Evolutionary conservation across 2,797 vertebrate species (phyloP).

Genomic region (Percopsis omiscomaycus): DNA sequence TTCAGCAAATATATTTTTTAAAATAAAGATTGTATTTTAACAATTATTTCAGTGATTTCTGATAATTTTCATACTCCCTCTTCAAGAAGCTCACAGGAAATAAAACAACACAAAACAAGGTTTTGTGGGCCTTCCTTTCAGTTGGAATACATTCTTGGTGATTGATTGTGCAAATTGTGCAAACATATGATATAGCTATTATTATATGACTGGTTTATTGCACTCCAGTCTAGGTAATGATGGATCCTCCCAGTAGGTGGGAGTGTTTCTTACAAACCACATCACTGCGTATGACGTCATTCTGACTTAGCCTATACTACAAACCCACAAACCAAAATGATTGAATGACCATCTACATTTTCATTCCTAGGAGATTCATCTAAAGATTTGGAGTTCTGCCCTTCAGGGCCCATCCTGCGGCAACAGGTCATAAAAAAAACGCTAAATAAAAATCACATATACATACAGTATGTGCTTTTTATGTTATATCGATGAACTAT

Average conservation of each 20-base stretch:
- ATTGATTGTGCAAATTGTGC: too few relatives aligned
- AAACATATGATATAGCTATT: neutral
- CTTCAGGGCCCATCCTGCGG: too few relatives aligned
- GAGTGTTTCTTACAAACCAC: slow-evolving; percentile 39
- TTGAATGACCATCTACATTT: too few relatives aligned
- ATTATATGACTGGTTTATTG: neutral
- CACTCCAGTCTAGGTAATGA: slow-evolving; percentile 31
- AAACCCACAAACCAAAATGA: too few relatives aligned
- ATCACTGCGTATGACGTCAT: neutral
- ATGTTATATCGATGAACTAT: too few relatives aligned
- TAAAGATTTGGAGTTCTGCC: too few relatives aligned
- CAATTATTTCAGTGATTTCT: slow-evolving; percentile 25
- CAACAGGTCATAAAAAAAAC: too few relatives aligned
- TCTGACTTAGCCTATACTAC: neutral
- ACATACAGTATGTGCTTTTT: too few relatives aligned
- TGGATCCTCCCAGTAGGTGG: slow-evolving; percentile 59
- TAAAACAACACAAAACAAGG: slow-evolving; percentile 29
- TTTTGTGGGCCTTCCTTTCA: neutral
- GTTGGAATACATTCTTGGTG: neutral
- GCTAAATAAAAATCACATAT: too few relatives aligned
- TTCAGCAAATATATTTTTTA: slow-evolving; percentile 22
- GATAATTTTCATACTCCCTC: slow-evolving; percentile 31
- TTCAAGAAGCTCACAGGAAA: slow-evolving; percentile 28
- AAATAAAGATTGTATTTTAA: slow-evolving; percentile 54
- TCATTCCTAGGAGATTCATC: too few relatives aligned